Evolutionary conservation across 1,140 invertebrate species (phyloP).

Genomic region (Drosophila neocordata): DNA sequence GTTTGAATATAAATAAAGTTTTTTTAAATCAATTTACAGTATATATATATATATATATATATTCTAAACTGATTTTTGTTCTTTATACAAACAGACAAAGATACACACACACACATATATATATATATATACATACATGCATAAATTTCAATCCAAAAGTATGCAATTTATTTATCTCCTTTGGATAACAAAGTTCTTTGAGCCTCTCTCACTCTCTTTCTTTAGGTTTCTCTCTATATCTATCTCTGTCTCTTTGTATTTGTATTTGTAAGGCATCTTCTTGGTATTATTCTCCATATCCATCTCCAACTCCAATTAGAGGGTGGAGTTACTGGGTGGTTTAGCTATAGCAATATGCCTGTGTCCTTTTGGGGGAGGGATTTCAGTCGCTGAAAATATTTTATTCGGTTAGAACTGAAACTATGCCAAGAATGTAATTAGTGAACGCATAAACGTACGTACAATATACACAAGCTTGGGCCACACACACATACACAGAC

Average conservation of each 20-base stretch:
- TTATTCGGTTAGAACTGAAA: conserved; percentile 85
- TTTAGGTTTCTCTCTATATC: not conserved
- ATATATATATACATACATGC: not conserved
- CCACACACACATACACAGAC: not conserved
- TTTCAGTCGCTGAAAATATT: conserved; percentile 68
- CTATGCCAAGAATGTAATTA: conserved; percentile 96
- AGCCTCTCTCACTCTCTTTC: not conserved
- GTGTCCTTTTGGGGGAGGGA: conserved; percentile 15
- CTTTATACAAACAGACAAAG: too few species aligned
- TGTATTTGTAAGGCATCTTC: not conserved
- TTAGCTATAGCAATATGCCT: conserved; percentile 40
- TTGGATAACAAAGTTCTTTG: not conserved
- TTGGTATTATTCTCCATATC: not conserved
- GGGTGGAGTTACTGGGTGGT: conserved; percentile 8
- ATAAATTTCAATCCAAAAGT: conserved; percentile 2
- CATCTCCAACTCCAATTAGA: conserved; percentile 6
- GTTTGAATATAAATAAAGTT: not conserved
- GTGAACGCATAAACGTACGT: conserved; percentile 87
- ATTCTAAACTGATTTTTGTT: too few species aligned
- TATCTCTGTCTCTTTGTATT: conserved; percentile 18
- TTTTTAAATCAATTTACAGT: too few species aligned
- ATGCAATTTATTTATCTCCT: not conserved
- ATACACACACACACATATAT: too few species aligned
- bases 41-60: too few species aligned
- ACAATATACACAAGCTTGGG: conserved; percentile 30